Evolutionary conservation across 2,113 vertebrate species (phyloP).

Genomic region (Centrocercus urophasianus): DNA sequence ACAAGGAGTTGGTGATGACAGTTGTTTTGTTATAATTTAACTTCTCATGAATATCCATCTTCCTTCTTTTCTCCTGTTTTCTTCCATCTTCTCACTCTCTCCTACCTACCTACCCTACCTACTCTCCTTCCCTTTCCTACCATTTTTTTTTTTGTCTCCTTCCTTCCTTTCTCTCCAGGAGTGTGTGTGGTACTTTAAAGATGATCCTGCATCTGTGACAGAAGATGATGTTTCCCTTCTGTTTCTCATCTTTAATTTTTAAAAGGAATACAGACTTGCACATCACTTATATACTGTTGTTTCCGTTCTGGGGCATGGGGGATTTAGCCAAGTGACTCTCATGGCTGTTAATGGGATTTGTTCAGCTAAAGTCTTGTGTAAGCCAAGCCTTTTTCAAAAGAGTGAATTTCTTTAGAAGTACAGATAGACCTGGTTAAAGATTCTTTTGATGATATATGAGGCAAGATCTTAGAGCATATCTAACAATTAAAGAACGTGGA

Average conservation of each 20-base stretch:
- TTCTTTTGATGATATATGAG: slow-evolving; percentile 48
- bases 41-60: neutral
- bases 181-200: neutral
- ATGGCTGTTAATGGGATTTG: slow-evolving; percentile 20
- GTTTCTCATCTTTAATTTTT: accelerated
- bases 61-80: neutral
- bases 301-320: neutral
- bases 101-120: neutral
- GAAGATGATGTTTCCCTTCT: neutral
- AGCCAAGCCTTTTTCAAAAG: slow-evolving; percentile 50
- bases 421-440: slow-evolving; percentile 23
- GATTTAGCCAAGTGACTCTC: neutral
- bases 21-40: slow-evolving; percentile 20
- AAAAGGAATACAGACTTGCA: neutral
- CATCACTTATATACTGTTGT: neutral
- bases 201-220: neutral
- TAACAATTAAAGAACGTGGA: slow-evolving; percentile 31
- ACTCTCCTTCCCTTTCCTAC: neutral
- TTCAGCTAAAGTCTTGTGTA: slow-evolving; percentile 23
- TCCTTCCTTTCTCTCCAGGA: neutral
- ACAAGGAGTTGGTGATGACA: neutral
- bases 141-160: neutral
- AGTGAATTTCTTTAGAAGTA: slow-evolving; percentile 45
- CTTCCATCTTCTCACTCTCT: neutral
- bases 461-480: slow-evolving; percentile 27